These are phyloP conservation scores for Syritta pipiens DNA, from an alignment of 2,888 invertebrate genomes.

Conservation along the genomic window DNA sequence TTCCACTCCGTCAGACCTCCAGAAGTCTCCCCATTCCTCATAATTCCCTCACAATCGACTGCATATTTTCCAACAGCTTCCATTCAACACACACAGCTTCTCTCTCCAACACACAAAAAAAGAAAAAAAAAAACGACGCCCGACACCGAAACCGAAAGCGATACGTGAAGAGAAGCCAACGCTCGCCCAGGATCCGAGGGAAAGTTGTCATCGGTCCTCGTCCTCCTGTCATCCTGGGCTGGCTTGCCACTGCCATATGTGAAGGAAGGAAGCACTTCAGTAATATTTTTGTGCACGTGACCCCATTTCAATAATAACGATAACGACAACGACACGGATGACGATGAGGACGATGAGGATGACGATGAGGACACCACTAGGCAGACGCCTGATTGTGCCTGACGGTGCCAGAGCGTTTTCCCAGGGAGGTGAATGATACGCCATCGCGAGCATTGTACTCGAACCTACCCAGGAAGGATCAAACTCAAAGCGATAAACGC, in stretches of 20 bases:
- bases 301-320: conserved; percentile 62
- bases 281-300: conserved; percentile 68
- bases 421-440: no score
- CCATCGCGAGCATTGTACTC: neutral
- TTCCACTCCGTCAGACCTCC: conserved; percentile 41
- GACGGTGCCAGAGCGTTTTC: neutral
- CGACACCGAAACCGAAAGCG: conserved; percentile 37
- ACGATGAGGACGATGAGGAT: neutral
- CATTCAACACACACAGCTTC: conserved; percentile 23
- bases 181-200: no score
- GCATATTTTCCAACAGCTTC: conserved; percentile 62
- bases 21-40: conserved; percentile 24
- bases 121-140: conserved; percentile 35
- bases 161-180: no score
- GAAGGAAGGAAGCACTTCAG: conserved; percentile 65
- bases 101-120: neutral
- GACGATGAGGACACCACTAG: neutral
- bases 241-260: conserved; percentile 35
- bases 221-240: neutral
- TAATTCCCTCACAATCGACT: conserved; percentile 62
- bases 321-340: conserved; percentile 9
- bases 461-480: neutral
- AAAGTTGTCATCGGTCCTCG: no score
- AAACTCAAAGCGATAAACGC: conserved; percentile 56
- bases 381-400: neutral